Evolutionary conservation across 2,113 vertebrate genomes (phyloP).

Genomic region (Callionymus lyra): DNA sequence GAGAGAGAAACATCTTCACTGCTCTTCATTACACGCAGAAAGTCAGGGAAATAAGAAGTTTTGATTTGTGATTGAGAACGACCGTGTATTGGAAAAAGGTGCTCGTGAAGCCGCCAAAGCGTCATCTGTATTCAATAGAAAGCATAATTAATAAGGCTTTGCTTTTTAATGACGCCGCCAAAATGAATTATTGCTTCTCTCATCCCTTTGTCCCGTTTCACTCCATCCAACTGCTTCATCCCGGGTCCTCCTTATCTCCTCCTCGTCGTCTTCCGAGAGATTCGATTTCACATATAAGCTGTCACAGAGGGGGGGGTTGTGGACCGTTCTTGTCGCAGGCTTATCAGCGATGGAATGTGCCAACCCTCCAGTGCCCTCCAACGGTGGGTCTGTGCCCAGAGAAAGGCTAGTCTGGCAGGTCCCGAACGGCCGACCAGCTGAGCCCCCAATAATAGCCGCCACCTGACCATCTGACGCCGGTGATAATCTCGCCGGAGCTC

Average conservation of each 20-base stretch:
- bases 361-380: slow-evolving; percentile 48
- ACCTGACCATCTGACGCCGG: slow-evolving; percentile 58
- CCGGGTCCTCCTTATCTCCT: background rate
- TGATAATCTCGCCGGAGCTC: slow-evolving; percentile 45
- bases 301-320: too few species aligned
- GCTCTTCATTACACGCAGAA: slow-evolving; percentile 60
- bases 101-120: too few species aligned
- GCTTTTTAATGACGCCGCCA: too few species aligned
- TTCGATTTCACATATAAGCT: too few species aligned
- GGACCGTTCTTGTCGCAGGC: slow-evolving; percentile 7
- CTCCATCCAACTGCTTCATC: background rate
- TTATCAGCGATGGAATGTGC: slow-evolving; percentile 14
- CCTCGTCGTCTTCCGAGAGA: too few species aligned
- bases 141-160: too few species aligned
- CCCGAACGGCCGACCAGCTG: slow-evolving; percentile 58
- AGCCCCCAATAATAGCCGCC: slow-evolving; percentile 54
- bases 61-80: too few species aligned
- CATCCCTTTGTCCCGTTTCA: background rate
- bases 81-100: too few species aligned
- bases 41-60: slow-evolving; percentile 47
- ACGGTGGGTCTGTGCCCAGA: slow-evolving; percentile 36
- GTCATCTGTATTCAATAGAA: too few species aligned
- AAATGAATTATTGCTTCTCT: background rate
- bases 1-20: slow-evolving; percentile 39
- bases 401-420: slow-evolving; percentile 21